Base-by-base conservation (phyloP, 2,797 vertebrate species). In the Pteropus rufus region DNA sequence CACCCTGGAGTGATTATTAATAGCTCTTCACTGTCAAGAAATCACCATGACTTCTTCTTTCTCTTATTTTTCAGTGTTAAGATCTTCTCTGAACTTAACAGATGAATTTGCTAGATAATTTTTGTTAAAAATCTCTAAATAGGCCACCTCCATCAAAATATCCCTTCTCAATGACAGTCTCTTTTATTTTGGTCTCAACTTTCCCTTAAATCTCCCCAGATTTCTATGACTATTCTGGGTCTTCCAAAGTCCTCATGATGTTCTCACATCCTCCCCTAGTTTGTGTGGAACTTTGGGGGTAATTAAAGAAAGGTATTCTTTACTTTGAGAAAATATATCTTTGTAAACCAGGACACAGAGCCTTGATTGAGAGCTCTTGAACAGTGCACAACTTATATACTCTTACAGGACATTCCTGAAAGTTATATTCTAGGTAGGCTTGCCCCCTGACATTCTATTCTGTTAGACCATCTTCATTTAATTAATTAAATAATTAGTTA, bases 11-110 rank as follows among this genome's bases (percentile, higher is more conserved):
- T 95, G 77, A 90, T 89, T 96, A 58, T 65, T 96, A 96, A 84
- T 92, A 96, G 62, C 64, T 79, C 76, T 91, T 95, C 70, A 70
- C 65, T 90, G 88, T 96, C 16, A 15, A 91, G 58, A 96, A 95
- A 94, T 89, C 89, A 90, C 76, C 24, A 65, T 69, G 54, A 84
- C 84, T 34, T 85, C 89, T 10, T 94, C 73, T 82, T 96, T 90
- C 36, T 70, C 72, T 93, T 69, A 86, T 91, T 93, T 96, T 86
- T 90, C 87, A 96, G 49, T 91, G 72, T 54, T 56, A 64, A 91
- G 56, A 91, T 52, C 24, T 54, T 93, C 52, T 95, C 39, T 89
- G 67, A 92, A 82, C 24, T 70, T 96, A 84, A 96, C n/a, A 91
- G 56, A 95, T 87, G 77, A 91, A 82, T 95, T 88, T 96, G 4